Base-by-base conservation (phyloP, 2,888 invertebrate species). In the Teleogryllus oceanicus region DNA sequence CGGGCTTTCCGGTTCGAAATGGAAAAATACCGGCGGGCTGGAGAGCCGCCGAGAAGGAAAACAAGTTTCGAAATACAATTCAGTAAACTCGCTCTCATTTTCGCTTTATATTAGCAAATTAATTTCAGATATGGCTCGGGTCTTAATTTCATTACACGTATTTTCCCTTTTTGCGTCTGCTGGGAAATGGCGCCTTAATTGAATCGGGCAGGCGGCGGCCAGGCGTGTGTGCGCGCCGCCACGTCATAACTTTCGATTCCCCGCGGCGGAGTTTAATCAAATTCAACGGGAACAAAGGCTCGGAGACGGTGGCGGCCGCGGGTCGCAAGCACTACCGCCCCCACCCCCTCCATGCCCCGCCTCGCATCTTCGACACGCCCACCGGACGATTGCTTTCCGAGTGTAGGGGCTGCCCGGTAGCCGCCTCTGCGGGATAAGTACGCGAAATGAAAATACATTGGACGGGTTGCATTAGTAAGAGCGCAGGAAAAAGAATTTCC, bases 221-320 rank as follows among this genome's bases (percentile, higher is more conserved):
- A 21, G 21, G 21, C 62, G 62, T n/a, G 62, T 62, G n/a, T 62
- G 62, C n/a, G 62, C 62, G 62, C 62, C 62, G 16, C 16, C 62
- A 62, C 62, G 62, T 62, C 62, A 62, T 62, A 62, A 62, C 62
- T 62, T 62, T 62, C 62, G 62, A 62, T 62, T 62, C n/a, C 62
- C 62, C 62, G 16, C 62, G 62, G n/a, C n/a, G 62, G 12, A 62
- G 62, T 62, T 62, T 62, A 62, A 62, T 62, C 62, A 62, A 62
- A 62, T 62, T 62, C 62, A 62, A 5, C 62, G 13, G 62, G 62
- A 62, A 62, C 62, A 62, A 62, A 62, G 62, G 62, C 62, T 62
- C 16, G 62, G 62, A 62, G 62, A 62, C 62, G n/a, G 62, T n/a
- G 62, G 13, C 16, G 37, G 37, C 37, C 37, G 37, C 8, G 37